These are phyloP conservation scores for Mesocentrotus franciscanus DNA, from an alignment of 53 echinoderm and acorn worm species.

Conservation along the genomic window DNA sequence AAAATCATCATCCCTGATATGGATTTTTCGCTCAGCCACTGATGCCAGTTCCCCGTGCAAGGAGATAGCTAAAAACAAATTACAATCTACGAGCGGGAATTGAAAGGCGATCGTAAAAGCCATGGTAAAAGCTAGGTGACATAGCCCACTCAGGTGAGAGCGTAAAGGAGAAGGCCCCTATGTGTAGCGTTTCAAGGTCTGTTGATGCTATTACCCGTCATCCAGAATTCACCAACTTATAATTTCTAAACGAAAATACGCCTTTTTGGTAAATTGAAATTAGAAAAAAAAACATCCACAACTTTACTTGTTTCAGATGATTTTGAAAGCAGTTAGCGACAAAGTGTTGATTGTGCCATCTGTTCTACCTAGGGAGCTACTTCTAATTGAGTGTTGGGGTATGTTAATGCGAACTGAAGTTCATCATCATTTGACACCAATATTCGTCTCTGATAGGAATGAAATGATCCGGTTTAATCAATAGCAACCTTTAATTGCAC, in stretches of 20 bases:
- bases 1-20: neutral
- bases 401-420: neutral
- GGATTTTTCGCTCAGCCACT: neutral
- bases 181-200: neutral
- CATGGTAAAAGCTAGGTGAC: too few species aligned
- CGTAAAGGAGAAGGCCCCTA: neutral
- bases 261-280: neutral
- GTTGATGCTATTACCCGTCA: neutral
- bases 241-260: neutral
- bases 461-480: neutral
- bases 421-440: neutral
- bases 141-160: neutral
- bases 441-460: neutral
- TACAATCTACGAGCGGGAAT: neutral
- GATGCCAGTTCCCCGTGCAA: neutral
- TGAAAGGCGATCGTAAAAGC: constrained; percentile 16
- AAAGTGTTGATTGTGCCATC: neutral
- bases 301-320: neutral
- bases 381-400: neutral
- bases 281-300: neutral
- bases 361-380: neutral
- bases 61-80: constrained; percentile 16
- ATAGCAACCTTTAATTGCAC: neutral
- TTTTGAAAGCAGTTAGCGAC: neutral
- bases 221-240: neutral